A percentile compares a stretch with the other conserved stretches of the same genome.
Conservation (phyloP, 1,140 invertebrate genomes). For the Lepidurus couesii region DNA sequence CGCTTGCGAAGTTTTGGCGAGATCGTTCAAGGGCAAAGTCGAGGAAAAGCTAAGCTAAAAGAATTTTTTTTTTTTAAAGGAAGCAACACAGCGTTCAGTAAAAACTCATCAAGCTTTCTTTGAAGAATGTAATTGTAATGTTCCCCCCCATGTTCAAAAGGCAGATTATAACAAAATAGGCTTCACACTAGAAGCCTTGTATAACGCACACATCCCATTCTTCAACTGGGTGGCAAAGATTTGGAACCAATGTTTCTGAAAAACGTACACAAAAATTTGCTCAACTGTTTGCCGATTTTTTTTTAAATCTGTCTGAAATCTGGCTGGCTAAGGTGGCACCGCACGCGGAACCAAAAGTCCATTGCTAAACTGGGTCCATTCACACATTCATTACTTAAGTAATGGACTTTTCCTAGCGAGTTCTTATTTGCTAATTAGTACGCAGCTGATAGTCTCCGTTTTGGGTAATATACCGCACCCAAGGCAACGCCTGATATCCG, state of each 20-base stretch:
- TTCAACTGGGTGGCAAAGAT: conserved; percentile 4
- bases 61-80: not conserved
- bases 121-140: conserved; percentile 1
- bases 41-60: not conserved
- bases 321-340: conserved; percentile 17
- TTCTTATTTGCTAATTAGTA: conserved; percentile 62
- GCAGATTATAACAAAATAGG: conserved; percentile 22
- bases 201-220: conserved; percentile 3
- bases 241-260: conserved; percentile 2
- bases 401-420: conserved; percentile 20
- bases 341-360: conserved; percentile 4
- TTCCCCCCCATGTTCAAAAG: conserved; percentile 17
- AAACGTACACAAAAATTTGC: not conserved
- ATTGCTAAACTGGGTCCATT: conserved; percentile 9
- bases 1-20: not conserved
- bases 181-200: conserved; percentile 14
- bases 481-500: conserved; percentile 97
- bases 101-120: not conserved
- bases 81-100: not conserved
- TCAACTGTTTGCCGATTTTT: not conserved
- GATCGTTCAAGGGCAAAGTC: not conserved
- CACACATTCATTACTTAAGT: not conserved
- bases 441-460: conserved; percentile 98
- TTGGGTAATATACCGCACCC: conserved; percentile 99
- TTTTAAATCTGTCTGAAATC: not conserved